These are phyloP conservation scores for Megalops atlanticus DNA, from an alignment of 2,113 vertebrate species.

Conservation along the genomic window DNA sequence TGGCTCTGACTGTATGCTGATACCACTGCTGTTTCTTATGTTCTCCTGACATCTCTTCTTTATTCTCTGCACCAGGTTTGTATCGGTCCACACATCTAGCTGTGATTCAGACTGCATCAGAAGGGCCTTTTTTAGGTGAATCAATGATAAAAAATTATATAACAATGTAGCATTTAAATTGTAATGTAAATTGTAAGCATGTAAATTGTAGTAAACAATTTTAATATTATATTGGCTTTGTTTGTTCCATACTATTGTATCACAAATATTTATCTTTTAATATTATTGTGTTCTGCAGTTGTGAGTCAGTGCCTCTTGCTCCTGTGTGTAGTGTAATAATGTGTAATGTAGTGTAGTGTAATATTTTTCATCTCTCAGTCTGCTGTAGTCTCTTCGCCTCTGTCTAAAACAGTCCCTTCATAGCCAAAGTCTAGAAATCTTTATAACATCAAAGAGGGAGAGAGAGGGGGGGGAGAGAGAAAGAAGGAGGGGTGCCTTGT, in stretches of 20 bases:
- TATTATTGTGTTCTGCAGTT: no score
- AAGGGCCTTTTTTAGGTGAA: background rate
- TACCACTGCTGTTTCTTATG: no score
- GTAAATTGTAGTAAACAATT: background rate
- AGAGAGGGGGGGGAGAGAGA: constrained; percentile 46
- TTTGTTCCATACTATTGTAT: no score
- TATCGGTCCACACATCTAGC: background rate
- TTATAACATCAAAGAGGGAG: constrained; percentile 63
- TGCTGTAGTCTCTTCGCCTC: constrained; percentile 34
- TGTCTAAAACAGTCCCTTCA: constrained; percentile 40
- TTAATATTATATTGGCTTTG: background rate
- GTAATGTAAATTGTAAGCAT: no score
- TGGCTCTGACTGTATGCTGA: no score
- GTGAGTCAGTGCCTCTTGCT: background rate
- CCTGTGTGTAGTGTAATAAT: constrained; percentile 24
- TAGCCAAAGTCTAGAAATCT: constrained; percentile 59
- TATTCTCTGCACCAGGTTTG: no score
- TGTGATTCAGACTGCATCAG: background rate
- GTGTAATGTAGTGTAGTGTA: no score
- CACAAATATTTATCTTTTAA: no score
- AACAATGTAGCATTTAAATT: background rate
- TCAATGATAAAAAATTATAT: background rate
- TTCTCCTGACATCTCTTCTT: no score
- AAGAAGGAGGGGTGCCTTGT: constrained; percentile 44
- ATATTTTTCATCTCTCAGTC: constrained; percentile 33